These are phyloP conservation scores for Bombus haemorrhoidalis DNA, from an alignment of 1,140 invertebrate genomes.

Conservation along the genomic window DNA sequence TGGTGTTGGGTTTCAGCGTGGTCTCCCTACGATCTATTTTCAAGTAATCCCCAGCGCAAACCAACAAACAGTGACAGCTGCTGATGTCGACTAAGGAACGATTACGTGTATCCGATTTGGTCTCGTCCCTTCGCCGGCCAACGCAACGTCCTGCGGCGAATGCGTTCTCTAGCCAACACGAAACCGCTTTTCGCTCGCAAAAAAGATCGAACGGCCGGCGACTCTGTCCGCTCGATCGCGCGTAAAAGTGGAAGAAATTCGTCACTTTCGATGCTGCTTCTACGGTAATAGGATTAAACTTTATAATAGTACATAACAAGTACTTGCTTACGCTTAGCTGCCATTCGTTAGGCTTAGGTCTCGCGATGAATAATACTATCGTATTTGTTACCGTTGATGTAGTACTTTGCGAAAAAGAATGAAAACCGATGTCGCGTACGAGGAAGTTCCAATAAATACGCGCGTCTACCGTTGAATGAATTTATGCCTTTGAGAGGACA, in stretches of 20 bases:
- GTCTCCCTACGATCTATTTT: constrained; percentile 77
- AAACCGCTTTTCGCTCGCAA: neutral
- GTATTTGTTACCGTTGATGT: constrained; percentile 17
- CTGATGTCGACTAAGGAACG: constrained; percentile 46
- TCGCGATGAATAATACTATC: neutral
- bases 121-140: constrained; percentile 6
- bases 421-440: neutral
- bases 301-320: constrained; percentile 11
- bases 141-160: too few species aligned
- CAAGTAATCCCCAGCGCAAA: constrained; percentile 79
- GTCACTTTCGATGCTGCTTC: neutral
- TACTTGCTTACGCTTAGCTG: constrained; percentile 14
- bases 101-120: constrained; percentile 65
- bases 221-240: constrained; percentile 1
- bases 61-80: constrained; percentile 80
- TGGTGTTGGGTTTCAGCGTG: constrained; percentile 72
- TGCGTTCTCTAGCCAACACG: neutral
- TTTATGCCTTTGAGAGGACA: neutral
- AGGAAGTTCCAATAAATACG: neutral
- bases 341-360: constrained; percentile 24
- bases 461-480: neutral
- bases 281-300: constrained; percentile 18
- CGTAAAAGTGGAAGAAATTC: neutral
- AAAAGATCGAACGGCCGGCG: neutral
- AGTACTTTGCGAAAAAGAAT: neutral